These are phyloP conservation scores for Tetranychus truncatus DNA, from an alignment of 2,888 invertebrate species.

Conservation along the genomic window DNA sequence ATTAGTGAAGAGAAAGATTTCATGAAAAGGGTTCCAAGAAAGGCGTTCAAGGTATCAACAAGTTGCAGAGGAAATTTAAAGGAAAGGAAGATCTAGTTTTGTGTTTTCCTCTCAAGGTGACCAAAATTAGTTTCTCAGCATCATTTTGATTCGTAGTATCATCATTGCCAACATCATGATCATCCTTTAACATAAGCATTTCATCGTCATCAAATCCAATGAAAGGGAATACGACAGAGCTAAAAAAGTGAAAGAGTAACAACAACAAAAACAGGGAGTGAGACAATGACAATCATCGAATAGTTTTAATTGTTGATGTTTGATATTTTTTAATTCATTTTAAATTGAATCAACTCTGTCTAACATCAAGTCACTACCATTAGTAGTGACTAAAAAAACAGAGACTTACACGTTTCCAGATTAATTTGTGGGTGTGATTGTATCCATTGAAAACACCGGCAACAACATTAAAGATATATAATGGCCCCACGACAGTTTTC, in stretches of 20 bases:
- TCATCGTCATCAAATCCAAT: no score
- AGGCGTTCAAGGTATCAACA: neutral
- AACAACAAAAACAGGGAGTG: neutral
- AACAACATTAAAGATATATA: no score
- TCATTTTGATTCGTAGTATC: neutral
- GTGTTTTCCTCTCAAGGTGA: neutral
- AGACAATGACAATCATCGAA: neutral
- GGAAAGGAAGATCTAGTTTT: neutral
- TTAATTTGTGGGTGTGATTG: no score
- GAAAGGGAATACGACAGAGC: no score
- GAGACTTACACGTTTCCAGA: no score
- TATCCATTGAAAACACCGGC: no score
- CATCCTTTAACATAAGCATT: no score
- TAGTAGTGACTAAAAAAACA: no score
- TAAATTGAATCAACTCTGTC: neutral
- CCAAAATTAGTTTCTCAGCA: neutral
- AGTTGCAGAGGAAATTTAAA: neutral
- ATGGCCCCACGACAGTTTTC: conserved; percentile 24
- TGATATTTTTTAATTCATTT: neutral
- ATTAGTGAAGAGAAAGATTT: no score
- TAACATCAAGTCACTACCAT: neutral
- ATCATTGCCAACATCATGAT: no score
- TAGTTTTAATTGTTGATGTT: neutral
- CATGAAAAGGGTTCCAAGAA: conserved; percentile 1
- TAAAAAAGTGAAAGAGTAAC: neutral